Evolutionary conservation across 2,797 vertebrate genomes (phyloP).

Genomic region (Peromyscus eremicus): DNA sequence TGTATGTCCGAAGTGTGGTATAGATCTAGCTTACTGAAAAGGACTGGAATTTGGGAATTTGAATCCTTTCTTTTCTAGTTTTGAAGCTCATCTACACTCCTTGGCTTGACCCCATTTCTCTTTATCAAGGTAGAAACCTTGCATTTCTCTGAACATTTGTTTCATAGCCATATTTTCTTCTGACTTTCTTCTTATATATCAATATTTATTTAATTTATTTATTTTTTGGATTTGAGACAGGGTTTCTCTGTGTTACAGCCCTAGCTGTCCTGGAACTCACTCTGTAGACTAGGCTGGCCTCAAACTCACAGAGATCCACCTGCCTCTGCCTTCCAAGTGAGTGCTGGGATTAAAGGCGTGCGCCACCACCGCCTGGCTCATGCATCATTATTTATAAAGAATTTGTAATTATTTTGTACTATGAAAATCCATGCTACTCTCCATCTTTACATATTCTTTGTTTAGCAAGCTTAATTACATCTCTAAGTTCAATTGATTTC

Average conservation of each 20-base stretch:
- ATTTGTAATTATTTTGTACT: not conserved
- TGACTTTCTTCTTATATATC: not conserved
- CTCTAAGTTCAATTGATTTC: not conserved
- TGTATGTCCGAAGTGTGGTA: not conserved
- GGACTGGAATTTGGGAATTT: not conserved
- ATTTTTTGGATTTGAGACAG: no score
- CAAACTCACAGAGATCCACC: no score
- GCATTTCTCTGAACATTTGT: not conserved
- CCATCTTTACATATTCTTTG: not conserved
- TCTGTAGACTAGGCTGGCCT: no score
- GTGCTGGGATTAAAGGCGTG: no score
- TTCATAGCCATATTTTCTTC: not conserved
- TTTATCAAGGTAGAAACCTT: not conserved
- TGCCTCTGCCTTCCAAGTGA: no score
- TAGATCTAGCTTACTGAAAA: not conserved
- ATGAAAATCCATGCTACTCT: not conserved
- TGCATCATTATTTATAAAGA: not conserved
- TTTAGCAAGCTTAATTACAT: not conserved
- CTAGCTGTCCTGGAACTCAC: no score
- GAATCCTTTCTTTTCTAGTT: not conserved
- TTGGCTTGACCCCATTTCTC: not conserved
- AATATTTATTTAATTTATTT: no score
- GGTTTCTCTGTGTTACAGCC: no score
- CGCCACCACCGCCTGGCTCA: no score
- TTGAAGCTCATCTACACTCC: not conserved